Percentiles rank a stretch among this genome's conserved stretches.
phyloP scores from a whole-genome alignment of 2,888 invertebrate genomes.

The Apoderus coryli region DNA sequence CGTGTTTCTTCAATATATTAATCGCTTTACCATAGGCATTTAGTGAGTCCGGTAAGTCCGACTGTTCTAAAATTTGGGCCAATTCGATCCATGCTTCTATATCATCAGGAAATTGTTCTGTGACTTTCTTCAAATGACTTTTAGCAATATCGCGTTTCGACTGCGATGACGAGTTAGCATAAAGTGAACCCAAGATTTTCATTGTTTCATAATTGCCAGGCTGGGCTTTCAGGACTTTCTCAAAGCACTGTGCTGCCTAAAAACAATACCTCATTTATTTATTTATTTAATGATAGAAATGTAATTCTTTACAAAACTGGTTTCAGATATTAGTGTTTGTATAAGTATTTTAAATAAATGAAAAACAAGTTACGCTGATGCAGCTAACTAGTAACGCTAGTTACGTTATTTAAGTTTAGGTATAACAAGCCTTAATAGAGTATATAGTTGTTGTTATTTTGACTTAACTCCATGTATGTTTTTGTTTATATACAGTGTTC shows the following conservation, averaged over 20 bases:
- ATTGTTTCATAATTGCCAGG: conserved; percentile 98
- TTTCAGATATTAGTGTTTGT: too few relatives aligned
- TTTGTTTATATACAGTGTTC: too few relatives aligned
- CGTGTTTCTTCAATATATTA: conserved; percentile 81
- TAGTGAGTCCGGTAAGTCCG: conserved; percentile 77
- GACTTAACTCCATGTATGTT: too few relatives aligned
- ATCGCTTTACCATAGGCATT: conserved; percentile 90
- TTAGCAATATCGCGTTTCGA: conserved; percentile 87
- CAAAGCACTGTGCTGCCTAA: conserved; percentile 95
- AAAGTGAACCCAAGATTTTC: conserved; percentile 96
- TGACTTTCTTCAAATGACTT: conserved; percentile 85
- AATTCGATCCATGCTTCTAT: conserved; percentile 99
- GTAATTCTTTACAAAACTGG: too few relatives aligned
- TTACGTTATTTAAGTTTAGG: too few relatives aligned
- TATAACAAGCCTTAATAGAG: too few relatives aligned
- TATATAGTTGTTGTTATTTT: too few relatives aligned
- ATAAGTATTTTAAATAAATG: conserved; percentile 6
- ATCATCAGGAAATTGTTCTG: conserved; percentile 95
- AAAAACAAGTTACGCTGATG: background rate
- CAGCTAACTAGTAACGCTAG: too few relatives aligned
- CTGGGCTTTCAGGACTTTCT: conserved; percentile 93
- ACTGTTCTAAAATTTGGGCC: conserved; percentile 94
- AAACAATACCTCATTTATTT: conserved; percentile 7
- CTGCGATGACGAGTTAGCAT: conserved; percentile 80
- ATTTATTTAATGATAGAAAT: background rate